Evolutionary conservation across 2,888 invertebrate species (phyloP).

Genomic region (Horisme vitalbata): DNA sequence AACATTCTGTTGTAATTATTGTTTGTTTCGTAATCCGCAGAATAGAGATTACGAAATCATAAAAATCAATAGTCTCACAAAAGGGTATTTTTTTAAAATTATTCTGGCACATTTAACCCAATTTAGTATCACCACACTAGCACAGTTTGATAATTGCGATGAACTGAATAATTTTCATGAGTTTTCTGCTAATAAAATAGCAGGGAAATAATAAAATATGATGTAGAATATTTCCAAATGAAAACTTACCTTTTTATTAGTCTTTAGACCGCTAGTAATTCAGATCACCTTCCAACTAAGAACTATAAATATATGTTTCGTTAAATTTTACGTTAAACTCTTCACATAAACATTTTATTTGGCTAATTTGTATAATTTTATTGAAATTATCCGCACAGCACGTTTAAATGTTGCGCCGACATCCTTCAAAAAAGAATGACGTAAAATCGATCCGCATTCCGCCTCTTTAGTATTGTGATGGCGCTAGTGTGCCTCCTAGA

Average conservation of each 20-base stretch:
- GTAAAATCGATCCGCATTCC: conserved; percentile 65
- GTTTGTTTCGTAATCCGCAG: conserved; percentile 9
- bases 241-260: conserved; percentile 19
- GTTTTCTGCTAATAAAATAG: too few species aligned
- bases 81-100: too few species aligned
- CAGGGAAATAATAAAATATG: too few species aligned
- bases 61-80: conserved; percentile 15
- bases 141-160: too few species aligned
- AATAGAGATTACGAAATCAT: conserved; percentile 3
- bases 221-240: too few species aligned
- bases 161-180: too few species aligned
- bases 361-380: conserved; percentile 38
- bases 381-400: conserved; percentile 43
- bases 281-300: conserved; percentile 10
- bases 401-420: conserved; percentile 79
- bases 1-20: conserved; percentile 6
- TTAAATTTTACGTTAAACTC: conserved; percentile 10
- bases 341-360: conserved; percentile 38
- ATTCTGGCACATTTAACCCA: too few species aligned
- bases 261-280: not conserved
- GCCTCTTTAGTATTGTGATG: conserved; percentile 17
- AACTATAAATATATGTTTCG: conserved; percentile 7
- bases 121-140: too few species aligned
- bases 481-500: conserved; percentile 21
- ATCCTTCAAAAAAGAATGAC: conserved; percentile 57